Percentiles rank a stretch among this genome's conserved stretches.
These are phyloP conservation scores for Oreochromis niloticus DNA, from an alignment of 2,113 vertebrate genomes.

Conservation along the genomic window DNA sequence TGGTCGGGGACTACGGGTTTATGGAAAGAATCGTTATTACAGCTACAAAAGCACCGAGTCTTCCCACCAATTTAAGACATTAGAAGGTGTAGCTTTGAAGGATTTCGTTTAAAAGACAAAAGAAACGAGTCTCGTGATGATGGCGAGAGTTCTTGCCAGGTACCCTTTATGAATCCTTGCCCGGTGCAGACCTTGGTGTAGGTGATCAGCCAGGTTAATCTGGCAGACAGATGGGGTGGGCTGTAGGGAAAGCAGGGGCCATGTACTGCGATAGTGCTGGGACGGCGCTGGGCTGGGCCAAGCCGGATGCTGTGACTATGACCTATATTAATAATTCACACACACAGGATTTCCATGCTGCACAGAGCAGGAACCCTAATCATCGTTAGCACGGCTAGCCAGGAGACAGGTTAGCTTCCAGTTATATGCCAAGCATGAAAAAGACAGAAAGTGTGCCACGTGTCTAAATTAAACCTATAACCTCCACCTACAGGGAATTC, in stretches of 20 bases:
- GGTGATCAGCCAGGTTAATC: slow-evolving; percentile 52
- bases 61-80: neutral
- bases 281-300: slow-evolving; percentile 43
- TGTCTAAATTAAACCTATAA: neutral
- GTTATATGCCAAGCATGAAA: neutral
- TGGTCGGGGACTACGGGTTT: neutral
- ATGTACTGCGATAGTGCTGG: slow-evolving; percentile 30
- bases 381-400: slow-evolving; percentile 45
- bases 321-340: slow-evolving; percentile 73
- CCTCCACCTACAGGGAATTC: neutral
- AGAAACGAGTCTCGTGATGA: neutral
- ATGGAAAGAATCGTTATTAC: neutral
- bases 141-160: neutral
- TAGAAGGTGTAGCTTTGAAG: neutral
- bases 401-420: slow-evolving; percentile 20
- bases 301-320: slow-evolving; percentile 62
- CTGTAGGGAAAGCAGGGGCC: slow-evolving; percentile 21
- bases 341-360: slow-evolving; percentile 45
- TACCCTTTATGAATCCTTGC: neutral
- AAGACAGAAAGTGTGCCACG: neutral
- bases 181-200: neutral
- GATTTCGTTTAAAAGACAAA: neutral
- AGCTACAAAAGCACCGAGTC: neutral
- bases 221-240: slow-evolving; percentile 51
- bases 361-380: slow-evolving; percentile 36